These are phyloP conservation scores for Drosophila nigritarsus DNA, from an alignment of 2,888 invertebrate species.

Conservation along the genomic window DNA sequence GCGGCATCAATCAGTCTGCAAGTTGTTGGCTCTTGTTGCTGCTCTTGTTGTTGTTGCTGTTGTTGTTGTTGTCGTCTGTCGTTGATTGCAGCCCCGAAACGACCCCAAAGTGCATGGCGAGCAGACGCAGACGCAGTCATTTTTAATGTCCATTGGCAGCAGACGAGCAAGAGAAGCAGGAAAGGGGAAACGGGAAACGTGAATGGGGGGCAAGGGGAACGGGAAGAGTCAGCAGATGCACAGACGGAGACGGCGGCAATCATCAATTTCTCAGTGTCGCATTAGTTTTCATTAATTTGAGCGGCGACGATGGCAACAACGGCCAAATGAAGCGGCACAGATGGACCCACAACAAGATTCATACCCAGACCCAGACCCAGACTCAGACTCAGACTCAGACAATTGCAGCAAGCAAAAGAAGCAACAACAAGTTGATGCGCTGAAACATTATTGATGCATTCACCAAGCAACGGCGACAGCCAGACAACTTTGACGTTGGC, in stretches of 20 bases:
- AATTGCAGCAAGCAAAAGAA: slow-evolving; percentile 54
- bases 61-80: slow-evolving; percentile 39
- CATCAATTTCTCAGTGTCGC: slow-evolving; percentile 82
- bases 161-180: slow-evolving; percentile 3
- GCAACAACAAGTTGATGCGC: slow-evolving; percentile 63
- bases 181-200: background rate
- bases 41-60: slow-evolving; percentile 28
- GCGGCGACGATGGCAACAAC: slow-evolving; percentile 56
- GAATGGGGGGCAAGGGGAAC: background rate
- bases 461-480: slow-evolving; percentile 70
- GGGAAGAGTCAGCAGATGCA: slow-evolving; percentile 37
- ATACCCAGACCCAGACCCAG: slow-evolving; percentile 17
- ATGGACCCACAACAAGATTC: slow-evolving; percentile 52
- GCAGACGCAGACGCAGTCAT: slow-evolving; percentile 71
- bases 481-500: slow-evolving; percentile 73
- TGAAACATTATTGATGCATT: slow-evolving; percentile 77
- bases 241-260: slow-evolving; percentile 61
- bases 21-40: slow-evolving; percentile 21
- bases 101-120: slow-evolving; percentile 75
- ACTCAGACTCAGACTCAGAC: slow-evolving; percentile 52
- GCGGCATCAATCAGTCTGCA: slow-evolving; percentile 75
- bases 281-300: slow-evolving; percentile 82
- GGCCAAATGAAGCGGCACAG: slow-evolving; percentile 71
- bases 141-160: slow-evolving; percentile 70
- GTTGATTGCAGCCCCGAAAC: slow-evolving; percentile 70